Percentiles rank a stretch among this genome's conserved stretches.
Evolutionary conservation across 2,797 vertebrate genomes (phyloP).

Genomic region (Morus bassanus): DNA sequence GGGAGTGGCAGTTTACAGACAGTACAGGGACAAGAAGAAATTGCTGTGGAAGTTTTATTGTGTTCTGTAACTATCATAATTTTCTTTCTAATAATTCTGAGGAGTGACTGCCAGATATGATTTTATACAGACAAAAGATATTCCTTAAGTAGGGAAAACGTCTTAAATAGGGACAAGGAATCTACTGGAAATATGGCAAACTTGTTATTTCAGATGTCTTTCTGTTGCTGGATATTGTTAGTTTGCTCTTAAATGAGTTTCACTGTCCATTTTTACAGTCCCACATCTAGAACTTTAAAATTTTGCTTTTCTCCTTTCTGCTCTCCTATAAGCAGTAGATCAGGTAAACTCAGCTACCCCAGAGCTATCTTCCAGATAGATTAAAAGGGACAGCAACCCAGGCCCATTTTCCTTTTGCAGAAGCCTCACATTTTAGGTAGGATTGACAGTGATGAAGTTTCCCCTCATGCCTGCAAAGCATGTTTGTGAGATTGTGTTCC

Average conservation of each 20-base stretch:
- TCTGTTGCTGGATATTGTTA: not conserved
- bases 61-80: not conserved
- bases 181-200: not conserved
- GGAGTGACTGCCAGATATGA: not conserved
- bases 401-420: not conserved
- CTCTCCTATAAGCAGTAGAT: not conserved
- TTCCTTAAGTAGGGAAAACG: not conserved
- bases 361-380: not conserved
- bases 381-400: not conserved
- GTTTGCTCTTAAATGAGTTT: not conserved
- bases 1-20: not conserved
- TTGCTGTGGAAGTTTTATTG: not conserved
- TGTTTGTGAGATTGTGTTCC: not conserved
- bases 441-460: not conserved
- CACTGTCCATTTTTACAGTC: not conserved
- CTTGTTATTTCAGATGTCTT: not conserved
- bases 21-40: not conserved
- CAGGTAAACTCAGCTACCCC: not conserved
- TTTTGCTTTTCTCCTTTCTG: not conserved
- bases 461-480: not conserved
- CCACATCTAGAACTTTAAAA: not conserved
- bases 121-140: not conserved
- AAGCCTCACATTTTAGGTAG: not conserved
- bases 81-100: not conserved
- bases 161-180: not conserved